Evolutionary conservation across 2,113 vertebrate genomes (phyloP).

Genomic region (Chloropsis cyanopogon): DNA sequence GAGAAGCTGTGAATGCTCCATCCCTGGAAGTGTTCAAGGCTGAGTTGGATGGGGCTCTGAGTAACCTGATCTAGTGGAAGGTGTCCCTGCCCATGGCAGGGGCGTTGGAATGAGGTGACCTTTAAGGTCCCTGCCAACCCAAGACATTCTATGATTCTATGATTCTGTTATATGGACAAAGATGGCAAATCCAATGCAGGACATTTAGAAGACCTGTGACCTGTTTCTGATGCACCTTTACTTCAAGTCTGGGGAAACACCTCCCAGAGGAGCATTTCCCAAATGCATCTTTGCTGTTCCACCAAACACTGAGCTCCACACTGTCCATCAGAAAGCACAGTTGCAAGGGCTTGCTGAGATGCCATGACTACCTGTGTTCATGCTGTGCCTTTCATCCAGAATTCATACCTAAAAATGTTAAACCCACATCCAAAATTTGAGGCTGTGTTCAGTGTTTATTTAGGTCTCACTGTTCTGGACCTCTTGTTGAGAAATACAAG

Average conservation of each 20-base stretch:
- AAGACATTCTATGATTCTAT: not conserved
- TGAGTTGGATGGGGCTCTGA: not conserved
- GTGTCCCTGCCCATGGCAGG: not conserved
- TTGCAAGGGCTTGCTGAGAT: not conserved
- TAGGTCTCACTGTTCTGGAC: not conserved
- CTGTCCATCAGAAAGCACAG: not conserved
- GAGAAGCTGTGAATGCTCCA: not conserved
- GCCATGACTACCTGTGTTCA: not conserved
- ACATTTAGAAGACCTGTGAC: not conserved
- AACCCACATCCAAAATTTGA: not conserved
- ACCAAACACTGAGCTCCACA: not conserved
- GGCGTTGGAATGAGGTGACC: not conserved
- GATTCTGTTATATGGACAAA: not conserved
- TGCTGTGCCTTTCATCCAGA: not conserved
- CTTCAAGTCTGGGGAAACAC: not conserved
- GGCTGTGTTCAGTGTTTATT: not conserved
- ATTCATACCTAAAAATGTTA: not conserved
- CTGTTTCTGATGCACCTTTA: not conserved
- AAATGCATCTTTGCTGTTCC: not conserved
- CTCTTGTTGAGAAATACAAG: not conserved
- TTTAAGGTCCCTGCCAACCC: not conserved
- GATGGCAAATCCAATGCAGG: not conserved
- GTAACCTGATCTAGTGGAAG: not conserved
- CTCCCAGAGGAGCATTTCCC: not conserved
- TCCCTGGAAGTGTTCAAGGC: not conserved